Evolutionary conservation across 2,113 vertebrate genomes (phyloP).

Genomic region (Clupea harengus): DNA sequence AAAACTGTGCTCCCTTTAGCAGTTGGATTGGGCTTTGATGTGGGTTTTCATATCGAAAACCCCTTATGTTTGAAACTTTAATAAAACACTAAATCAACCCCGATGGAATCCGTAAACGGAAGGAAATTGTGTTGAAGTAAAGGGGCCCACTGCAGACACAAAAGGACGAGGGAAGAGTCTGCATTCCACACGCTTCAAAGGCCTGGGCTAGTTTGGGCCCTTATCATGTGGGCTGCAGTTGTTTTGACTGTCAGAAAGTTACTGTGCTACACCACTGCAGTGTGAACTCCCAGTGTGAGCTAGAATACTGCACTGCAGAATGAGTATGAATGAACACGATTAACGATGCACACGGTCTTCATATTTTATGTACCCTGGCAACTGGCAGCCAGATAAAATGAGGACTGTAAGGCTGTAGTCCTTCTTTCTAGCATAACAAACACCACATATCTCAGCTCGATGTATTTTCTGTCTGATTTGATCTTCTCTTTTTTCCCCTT

Average conservation of each 20-base stretch:
- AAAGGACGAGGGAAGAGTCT: neutral
- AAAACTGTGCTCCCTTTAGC: neutral
- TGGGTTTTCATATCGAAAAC: neutral
- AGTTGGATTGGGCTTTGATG: constrained; percentile 1
- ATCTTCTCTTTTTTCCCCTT: neutral
- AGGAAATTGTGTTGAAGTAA: neutral
- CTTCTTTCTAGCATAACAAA: neutral
- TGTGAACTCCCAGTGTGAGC: neutral
- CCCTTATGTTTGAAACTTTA: constrained; percentile 16
- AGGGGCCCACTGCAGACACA: neutral
- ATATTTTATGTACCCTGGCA: neutral
- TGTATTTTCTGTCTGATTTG: neutral
- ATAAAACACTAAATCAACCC: neutral
- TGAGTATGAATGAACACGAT: neutral
- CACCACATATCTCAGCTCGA: neutral
- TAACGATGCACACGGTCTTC: neutral
- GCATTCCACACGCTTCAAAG: neutral
- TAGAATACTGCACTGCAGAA: constrained; percentile 2
- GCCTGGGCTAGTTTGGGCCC: neutral
- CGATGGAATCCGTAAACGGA: neutral
- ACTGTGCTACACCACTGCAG: neutral
- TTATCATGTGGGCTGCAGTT: neutral
- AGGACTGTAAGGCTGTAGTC: neutral
- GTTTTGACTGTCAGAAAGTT: neutral
- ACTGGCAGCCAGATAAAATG: neutral